Base-by-base conservation (phyloP, 1,140 invertebrate species). In the Rhyzopertha dominica region DNA sequence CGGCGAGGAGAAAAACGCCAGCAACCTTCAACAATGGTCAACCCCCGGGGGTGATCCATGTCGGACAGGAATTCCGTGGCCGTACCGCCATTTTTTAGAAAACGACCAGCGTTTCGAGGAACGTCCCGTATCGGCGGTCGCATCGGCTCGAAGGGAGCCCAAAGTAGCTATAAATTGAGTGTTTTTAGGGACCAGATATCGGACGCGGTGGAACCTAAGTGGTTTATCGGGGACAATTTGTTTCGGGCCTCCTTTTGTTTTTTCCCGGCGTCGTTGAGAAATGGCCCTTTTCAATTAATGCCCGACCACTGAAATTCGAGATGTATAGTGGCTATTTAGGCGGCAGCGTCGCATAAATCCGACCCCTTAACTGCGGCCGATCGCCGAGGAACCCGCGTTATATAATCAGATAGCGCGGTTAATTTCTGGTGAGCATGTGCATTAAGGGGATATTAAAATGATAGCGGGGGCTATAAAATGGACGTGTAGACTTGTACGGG, bases 91-190 rank as follows among this genome's bases (percentile, higher is more conserved):
- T 54, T 54, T 54, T 54, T 54, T 54, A 51, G 53, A 51, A 54
- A 54, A 54, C 34, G 37, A 45, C 45, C 38, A 41, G 42, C 42
- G 34, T 51, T 51, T 54, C 53, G 41, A 29, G 36, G 53, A 54
- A 54, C 45, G 40, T 28, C 19, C 42, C 43, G 30, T 18, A 34
- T 39, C 19, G 34, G 40, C 42, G 20, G 28, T 44, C 37, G 24
- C 44, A 55, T 52, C 49, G 42, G 22, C 29, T n/a, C n/a, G 24
- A 47, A 53, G 43, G 54, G 42, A 56, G 43, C 51, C 42, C 35
- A 46, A 51, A 53, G 54, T 53, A 56, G 54, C 51, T 34, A 56
- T 56, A 56, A 56, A 53, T 56, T 49, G 43, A 43, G 47, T 48
- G 47, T 53, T 56, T 56, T 55, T 46, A 49, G 49, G 43, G 43